Evolutionary conservation across 2,113 vertebrate species (phyloP).

Genomic region (Alligator mississippiensis): DNA sequence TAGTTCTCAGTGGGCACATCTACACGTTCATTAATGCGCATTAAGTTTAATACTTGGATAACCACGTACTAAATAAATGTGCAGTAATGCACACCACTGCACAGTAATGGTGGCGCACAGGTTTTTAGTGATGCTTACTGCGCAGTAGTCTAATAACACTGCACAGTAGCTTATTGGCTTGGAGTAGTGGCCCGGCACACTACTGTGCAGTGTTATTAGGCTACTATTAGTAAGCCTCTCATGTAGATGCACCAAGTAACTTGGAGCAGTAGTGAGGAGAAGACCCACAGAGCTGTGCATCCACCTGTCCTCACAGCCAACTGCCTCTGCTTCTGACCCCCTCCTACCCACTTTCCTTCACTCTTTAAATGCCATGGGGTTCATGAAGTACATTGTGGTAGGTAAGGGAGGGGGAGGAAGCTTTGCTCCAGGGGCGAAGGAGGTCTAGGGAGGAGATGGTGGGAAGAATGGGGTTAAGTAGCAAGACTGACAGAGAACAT

Average conservation of each 20-base stretch:
- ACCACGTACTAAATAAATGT: no score
- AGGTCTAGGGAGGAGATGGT: neutral
- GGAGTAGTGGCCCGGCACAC: no score
- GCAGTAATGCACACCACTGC: no score
- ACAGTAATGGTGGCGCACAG: no score
- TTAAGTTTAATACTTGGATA: no score
- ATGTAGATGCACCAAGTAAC: no score
- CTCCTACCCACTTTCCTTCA: neutral
- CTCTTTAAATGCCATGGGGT: neutral
- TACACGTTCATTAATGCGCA: no score
- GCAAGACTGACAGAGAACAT: neutral
- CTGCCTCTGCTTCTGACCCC: neutral
- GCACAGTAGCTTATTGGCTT: no score
- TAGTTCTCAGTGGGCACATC: neutral
- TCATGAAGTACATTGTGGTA: neutral
- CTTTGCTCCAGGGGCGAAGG: neutral
- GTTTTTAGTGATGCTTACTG: no score
- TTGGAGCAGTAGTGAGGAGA: neutral
- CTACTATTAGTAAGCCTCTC: no score
- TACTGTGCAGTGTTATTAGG: no score
- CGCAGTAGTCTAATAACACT: no score
- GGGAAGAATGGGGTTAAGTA: neutral
- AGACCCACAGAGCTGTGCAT: neutral
- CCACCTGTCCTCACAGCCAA: neutral
- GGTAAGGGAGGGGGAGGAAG: slow-evolving; percentile 37